Evolutionary conservation across 2,888 invertebrate genomes (phyloP).

Genomic region (Eupithecia vulgata): DNA sequence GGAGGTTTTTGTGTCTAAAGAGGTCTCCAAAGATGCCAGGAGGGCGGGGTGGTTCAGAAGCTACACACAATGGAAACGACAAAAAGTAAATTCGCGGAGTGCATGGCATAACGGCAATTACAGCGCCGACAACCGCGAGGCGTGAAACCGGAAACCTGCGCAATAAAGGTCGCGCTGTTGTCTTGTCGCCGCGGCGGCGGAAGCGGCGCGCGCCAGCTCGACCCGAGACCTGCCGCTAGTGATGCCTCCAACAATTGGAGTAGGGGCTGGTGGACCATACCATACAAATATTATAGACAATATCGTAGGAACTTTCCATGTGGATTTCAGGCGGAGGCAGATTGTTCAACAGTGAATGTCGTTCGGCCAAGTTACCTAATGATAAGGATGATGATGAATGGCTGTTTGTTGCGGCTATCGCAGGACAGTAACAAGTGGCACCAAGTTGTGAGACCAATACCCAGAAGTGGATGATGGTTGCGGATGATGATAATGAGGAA

Average conservation of each 20-base stretch:
- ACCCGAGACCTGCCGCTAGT: conserved; percentile 1
- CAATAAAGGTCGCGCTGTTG: conserved; percentile 46
- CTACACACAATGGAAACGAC: conserved; percentile 23
- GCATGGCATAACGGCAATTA: conserved; percentile 42
- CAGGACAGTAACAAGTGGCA: neutral
- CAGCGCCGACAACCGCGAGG: conserved; percentile 35
- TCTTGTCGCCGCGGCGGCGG: conserved; percentile 44
- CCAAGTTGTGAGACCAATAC: neutral
- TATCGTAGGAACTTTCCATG: neutral
- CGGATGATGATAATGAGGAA: too few relatives aligned
- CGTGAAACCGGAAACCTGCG: conserved; percentile 46
- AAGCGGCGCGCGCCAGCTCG: conserved; percentile 45
- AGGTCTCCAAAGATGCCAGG: neutral
- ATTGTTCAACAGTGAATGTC: neutral
- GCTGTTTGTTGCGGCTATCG: too few relatives aligned
- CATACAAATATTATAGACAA: neutral
- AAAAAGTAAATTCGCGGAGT: conserved; percentile 29
- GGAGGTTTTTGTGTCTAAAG: neutral
- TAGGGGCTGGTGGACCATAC: neutral
- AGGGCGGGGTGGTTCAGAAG: neutral
- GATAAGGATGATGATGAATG: neutral
- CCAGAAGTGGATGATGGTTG: too few relatives aligned
- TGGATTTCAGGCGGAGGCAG: neutral
- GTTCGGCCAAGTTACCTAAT: neutral
- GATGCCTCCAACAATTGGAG: neutral